These are phyloP conservation scores for Empidonax alnorum DNA, from an alignment of 2,113 vertebrate species.

Conservation along the genomic window DNA sequence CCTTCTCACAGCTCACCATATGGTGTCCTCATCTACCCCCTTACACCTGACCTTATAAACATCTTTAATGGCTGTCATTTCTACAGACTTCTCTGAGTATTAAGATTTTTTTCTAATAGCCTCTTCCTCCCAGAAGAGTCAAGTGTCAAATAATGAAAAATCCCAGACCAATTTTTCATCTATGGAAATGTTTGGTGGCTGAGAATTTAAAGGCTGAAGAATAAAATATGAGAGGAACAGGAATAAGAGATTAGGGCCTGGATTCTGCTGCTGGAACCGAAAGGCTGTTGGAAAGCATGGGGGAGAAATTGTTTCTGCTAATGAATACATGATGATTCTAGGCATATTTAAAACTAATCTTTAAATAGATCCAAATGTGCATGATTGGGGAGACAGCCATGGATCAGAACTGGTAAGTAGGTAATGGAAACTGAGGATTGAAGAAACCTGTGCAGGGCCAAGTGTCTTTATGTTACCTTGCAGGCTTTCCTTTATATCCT, in stretches of 20 bases:
- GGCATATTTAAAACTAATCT: not conserved
- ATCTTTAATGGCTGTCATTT: not conserved
- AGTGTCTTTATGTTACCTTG: not conserved
- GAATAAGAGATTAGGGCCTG: not conserved
- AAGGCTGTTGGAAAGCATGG: not conserved
- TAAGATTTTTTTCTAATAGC: not conserved
- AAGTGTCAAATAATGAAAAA: not conserved
- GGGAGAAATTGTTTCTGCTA: not conserved
- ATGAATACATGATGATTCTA: not conserved
- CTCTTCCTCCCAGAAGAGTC: not conserved
- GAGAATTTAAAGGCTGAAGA: not conserved
- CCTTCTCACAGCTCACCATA: not conserved
- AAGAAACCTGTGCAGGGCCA: not conserved
- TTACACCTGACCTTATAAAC: not conserved
- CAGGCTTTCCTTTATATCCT: not conserved
- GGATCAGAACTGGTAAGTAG: not conserved
- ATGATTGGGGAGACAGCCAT: not conserved
- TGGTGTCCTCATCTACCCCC: not conserved
- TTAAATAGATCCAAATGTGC: not conserved
- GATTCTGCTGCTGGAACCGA: not conserved
- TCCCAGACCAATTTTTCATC: not conserved
- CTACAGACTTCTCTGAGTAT: not conserved
- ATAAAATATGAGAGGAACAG: not conserved
- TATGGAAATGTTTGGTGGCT: not conserved
- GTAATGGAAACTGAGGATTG: not conserved